phyloP scores from a whole-genome alignment of 1,140 invertebrate genomes.

The Procambarus virginalis region DNA sequence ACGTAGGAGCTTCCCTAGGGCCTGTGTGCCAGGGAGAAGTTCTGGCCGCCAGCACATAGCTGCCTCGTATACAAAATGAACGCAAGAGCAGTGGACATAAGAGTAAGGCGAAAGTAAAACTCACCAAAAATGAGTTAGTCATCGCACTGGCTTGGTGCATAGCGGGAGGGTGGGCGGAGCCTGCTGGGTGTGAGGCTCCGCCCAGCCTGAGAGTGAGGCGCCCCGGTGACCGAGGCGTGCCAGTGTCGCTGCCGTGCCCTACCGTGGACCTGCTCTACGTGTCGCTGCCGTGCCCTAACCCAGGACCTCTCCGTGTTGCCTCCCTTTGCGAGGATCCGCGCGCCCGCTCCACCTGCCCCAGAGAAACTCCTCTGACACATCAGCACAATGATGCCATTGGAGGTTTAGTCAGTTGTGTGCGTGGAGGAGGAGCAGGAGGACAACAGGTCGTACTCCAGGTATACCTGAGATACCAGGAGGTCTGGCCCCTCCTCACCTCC shows the following conservation, averaged over 20 bases:
- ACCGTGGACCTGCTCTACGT: slow-evolving; percentile 22
- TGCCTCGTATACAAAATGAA: neutral
- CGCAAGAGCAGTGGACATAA: neutral
- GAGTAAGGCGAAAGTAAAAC: neutral
- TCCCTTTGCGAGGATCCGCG: too few relatives aligned
- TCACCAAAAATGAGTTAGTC: slow-evolving; percentile 3
- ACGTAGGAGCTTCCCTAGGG: too few relatives aligned
- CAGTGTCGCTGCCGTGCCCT: slow-evolving; percentile 53
- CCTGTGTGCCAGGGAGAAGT: neutral
- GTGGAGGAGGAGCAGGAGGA: neutral
- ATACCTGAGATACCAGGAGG: neutral
- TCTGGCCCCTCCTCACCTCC: neutral
- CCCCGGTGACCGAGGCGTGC: slow-evolving; percentile 20
- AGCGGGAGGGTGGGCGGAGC: slow-evolving; percentile 32
- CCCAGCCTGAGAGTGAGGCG: neutral
- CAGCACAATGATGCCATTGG: neutral
- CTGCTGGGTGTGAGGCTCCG: slow-evolving; percentile 13
- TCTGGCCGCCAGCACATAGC: neutral
- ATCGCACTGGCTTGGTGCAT: neutral
- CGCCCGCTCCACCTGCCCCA: too few relatives aligned
- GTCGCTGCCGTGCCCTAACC: slow-evolving; percentile 22
- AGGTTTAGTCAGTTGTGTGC: neutral
- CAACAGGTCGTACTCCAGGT: slow-evolving; percentile 18
- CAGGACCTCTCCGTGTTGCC: neutral
- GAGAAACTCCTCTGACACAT: neutral